Conservation (phyloP, 1,140 invertebrate species). For the Diachasmimorpha longicaudata region DNA sequence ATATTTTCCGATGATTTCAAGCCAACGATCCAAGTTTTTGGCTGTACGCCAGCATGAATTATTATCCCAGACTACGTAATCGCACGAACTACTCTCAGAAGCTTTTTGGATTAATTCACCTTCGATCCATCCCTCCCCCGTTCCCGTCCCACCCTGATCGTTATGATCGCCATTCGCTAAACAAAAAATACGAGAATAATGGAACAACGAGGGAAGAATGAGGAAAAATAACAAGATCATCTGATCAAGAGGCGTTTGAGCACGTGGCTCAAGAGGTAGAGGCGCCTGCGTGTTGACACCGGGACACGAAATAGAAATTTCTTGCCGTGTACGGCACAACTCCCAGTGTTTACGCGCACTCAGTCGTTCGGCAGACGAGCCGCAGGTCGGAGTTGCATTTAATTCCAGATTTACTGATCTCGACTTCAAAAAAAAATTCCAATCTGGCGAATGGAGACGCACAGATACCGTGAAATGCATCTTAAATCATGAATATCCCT, state of each 20-base stretch:
- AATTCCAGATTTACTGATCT: not conserved
- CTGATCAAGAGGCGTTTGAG: constrained; percentile 24
- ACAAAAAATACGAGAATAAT: not conserved
- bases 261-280: constrained; percentile 42
- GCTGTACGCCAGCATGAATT: constrained; percentile 15
- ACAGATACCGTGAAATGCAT: too few species aligned
- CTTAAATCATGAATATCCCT: too few species aligned
- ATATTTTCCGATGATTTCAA: constrained; percentile 15
- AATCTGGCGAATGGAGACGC: not conserved
- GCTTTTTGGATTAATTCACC: not conserved
- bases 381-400: constrained; percentile 1
- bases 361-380: constrained; percentile 35
- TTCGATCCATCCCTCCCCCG: not conserved
- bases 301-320: constrained; percentile 31
- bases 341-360: constrained; percentile 30
- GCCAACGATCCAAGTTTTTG: constrained; percentile 16
- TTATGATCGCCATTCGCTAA: too few species aligned
- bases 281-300: constrained; percentile 48
- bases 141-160: too few species aligned
- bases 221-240: constrained; percentile 1
- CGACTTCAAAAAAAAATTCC: not conserved
- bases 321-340: constrained; percentile 27
- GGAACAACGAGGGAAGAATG: not conserved
- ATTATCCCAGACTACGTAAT: constrained; percentile 27
- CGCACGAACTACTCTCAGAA: constrained; percentile 1